Base-by-base conservation (phyloP, 2,888 invertebrate species). In the Nasonovia ribisnigri region DNA sequence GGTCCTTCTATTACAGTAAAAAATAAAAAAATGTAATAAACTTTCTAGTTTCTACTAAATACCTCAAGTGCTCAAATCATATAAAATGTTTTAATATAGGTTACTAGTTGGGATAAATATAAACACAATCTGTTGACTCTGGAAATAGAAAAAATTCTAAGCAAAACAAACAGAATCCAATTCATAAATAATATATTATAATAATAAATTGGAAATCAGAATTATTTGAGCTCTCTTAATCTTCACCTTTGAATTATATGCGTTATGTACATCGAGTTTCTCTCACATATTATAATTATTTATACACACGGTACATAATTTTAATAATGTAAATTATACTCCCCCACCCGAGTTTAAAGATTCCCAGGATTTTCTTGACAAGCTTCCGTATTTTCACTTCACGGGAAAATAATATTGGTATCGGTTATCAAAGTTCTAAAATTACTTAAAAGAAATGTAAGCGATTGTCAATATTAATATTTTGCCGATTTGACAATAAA, bases 401-500 rank as follows among this genome's bases (percentile, higher is more conserved):
- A 36, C 36, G 13, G 36, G 42, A 90, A 67, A 43, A 36, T 48
- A 13, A 90, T 16, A 11, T 43, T 36, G 13, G n/a, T 77, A 67
- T 67, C 11, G n/a, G 43, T 26, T 77, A 48, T 90, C 48, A 26
- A 60, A 77, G 36, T 77, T 77, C 26, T 90, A 26, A 90, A 48
- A 77, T 90, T 90, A 46, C 26, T 36, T 67, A 42, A 42, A 13
- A 88, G 54, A 88, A 77, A 77, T 42, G 36, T 43, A 77, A 90
- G 36, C 51, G 48, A 77, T 90, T 36, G 77, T 42, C 67, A 29
- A 51, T 51, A 90, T 48, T 90, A 90, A 51, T 90, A 77, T 77
- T 77, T 54, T 51, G 13, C 26, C 29, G 36, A 51, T 48, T 77
- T 77, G 6, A 77, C 48, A 20, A 51, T 51, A 77, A 77, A 77